Percentiles rank a stretch among this genome's conserved stretches.
Evolutionary conservation across 35 echinoderm and acorn worm species (phyloP).

Genomic region (Apostichopus parvimensis): DNA sequence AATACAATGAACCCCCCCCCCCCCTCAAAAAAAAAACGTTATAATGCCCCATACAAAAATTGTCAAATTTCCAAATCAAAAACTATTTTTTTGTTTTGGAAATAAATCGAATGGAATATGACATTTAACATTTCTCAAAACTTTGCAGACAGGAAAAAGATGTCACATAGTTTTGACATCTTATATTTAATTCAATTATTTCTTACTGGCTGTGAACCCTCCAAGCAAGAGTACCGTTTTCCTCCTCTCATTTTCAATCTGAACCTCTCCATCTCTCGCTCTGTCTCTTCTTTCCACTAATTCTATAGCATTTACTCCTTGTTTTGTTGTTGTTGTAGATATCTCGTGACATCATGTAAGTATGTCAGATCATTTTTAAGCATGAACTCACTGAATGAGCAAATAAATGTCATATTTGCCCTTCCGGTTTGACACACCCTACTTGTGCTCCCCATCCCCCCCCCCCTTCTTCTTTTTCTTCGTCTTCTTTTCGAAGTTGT

Average conservation of each 20-base stretch:
- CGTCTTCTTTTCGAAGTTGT: background rate
- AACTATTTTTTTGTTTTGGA: background rate
- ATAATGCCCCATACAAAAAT: no score
- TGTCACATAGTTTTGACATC: slow-evolving; percentile 3
- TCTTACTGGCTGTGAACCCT: background rate
- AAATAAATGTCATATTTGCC: slow-evolving; percentile 6
- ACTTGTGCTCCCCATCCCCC: background rate
- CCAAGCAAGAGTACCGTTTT: slow-evolving; percentile 7
- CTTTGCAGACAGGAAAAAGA: background rate
- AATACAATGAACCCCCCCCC: no score
- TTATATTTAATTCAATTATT: background rate
- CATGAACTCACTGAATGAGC: background rate
- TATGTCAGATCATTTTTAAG: background rate
- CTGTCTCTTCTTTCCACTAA: background rate
- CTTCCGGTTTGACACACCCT: slow-evolving; percentile 10
- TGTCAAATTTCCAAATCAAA: no score
- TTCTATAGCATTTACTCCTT: background rate
- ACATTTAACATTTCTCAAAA: background rate
- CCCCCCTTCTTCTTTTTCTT: background rate
- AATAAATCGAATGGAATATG: background rate
- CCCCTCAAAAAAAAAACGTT: no score
- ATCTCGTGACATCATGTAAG: background rate
- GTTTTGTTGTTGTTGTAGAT: background rate
- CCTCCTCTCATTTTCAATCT: background rate
- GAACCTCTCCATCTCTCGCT: no score